These are phyloP conservation scores for Ichneumon xanthorius DNA, from an alignment of 2,888 invertebrate species.

Conservation along the genomic window DNA sequence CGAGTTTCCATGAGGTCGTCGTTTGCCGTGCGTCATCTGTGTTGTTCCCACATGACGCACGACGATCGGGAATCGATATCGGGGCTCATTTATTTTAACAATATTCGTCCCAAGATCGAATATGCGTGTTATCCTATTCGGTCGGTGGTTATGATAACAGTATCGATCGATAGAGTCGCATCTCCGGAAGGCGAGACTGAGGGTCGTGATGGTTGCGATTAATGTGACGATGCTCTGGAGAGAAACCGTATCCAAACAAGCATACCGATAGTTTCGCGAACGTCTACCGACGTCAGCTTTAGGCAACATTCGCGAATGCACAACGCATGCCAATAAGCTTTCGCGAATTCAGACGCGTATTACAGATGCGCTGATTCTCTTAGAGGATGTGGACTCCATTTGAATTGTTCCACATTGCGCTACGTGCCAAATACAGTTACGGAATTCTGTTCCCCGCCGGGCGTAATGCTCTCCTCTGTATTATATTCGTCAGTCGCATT, in stretches of 20 bases:
- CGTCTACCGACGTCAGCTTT: background rate
- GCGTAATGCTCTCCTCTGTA: slow-evolving; percentile 32
- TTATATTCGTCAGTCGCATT: slow-evolving; percentile 40
- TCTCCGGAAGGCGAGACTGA: slow-evolving; percentile 46
- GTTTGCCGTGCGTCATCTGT: too few relatives aligned
- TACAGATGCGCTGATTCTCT: slow-evolving; percentile 45
- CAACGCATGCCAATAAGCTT: slow-evolving; percentile 24
- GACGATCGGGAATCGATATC: background rate
- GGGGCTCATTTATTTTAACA: background rate
- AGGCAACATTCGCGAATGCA: background rate
- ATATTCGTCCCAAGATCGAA: background rate
- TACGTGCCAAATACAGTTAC: slow-evolving; percentile 57
- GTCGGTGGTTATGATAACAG: slow-evolving; percentile 54
- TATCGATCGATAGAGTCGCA: slow-evolving; percentile 63
- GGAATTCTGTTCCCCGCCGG: slow-evolving; percentile 38
- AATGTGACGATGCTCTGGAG: slow-evolving; percentile 66
- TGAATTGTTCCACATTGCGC: slow-evolving; percentile 41
- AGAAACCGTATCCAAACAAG: slow-evolving; percentile 13
- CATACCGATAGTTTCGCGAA: background rate
- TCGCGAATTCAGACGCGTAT: slow-evolving; percentile 27
- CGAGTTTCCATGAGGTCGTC: background rate
- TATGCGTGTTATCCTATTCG: background rate
- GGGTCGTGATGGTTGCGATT: slow-evolving; percentile 64
- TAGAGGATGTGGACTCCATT: slow-evolving; percentile 38
- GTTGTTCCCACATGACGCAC: background rate